These are phyloP conservation scores for Dryobota labecula DNA, from an alignment of 2,888 invertebrate genomes.

Conservation along the genomic window DNA sequence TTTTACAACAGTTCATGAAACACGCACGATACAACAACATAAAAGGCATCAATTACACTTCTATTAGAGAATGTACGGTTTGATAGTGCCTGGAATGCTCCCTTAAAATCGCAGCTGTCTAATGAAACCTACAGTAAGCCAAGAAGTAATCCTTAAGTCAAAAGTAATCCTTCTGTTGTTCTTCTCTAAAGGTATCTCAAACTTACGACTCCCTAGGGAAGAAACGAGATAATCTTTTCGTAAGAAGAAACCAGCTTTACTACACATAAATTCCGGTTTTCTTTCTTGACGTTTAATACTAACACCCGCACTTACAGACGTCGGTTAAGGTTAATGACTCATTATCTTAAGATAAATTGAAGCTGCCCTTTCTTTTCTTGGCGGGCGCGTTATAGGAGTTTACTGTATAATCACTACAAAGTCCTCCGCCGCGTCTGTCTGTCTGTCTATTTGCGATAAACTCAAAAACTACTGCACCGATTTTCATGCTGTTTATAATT, in stretches of 20 bases:
- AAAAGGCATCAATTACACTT: not conserved
- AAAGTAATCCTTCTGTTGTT: constrained; percentile 6
- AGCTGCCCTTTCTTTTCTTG: not conserved
- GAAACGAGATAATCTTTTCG: constrained; percentile 32
- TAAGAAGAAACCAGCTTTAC: constrained; percentile 12
- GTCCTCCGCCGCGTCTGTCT: no score
- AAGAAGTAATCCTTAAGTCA: not conserved
- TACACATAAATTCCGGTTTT: constrained; percentile 30
- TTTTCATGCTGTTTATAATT: no score
- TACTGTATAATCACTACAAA: no score
- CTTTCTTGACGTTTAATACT: constrained; percentile 25
- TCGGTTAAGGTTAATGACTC: constrained; percentile 38
- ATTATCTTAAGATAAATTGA: constrained; percentile 12
- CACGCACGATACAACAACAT: not conserved
- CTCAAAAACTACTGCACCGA: no score
- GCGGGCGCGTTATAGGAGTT: no score
- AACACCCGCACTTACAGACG: constrained; percentile 13
- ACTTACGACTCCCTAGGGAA: constrained; percentile 31
- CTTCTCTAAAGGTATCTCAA: constrained; percentile 15
- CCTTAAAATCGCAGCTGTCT: not conserved
- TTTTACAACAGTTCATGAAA: not conserved
- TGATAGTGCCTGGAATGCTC: not conserved
- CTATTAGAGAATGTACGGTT: not conserved
- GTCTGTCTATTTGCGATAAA: no score
- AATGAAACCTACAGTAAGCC: not conserved